Base-by-base conservation (phyloP, 2,888 invertebrate species). In the Crepidodera aurea region DNA sequence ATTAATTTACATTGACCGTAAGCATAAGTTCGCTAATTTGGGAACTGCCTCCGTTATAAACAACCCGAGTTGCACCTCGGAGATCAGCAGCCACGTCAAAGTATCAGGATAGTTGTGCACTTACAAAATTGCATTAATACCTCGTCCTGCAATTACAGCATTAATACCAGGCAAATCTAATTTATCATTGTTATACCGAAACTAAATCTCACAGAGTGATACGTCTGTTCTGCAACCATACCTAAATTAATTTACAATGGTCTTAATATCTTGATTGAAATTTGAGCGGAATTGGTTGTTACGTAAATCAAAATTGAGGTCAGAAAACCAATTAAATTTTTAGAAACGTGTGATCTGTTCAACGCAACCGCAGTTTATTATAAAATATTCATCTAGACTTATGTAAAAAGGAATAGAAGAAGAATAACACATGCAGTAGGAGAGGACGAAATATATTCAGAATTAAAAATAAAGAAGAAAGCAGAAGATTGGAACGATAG, bases 191-290 rank as follows among this genome's bases (percentile, higher is more conserved):
- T 10, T 34, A 13, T 22, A 25, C 22, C 1, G 44, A 25, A 44
- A 22, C 44, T 13, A 13, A 44, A 44, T 22, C 25, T 44, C 12
- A 22, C 44, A 22, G 25, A 6, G 44, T 7, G 22, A 5, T 6
- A 13, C 6, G 19, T 10, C 44, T 25, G 44, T 44, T 22, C 19
- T n/a, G 10, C 44, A 22, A 44, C 19, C 44, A 13, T 12, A 44
- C 19, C 44, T 10, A 44, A 44, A 44, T 44, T 44, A 44, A 44
- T 44, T 19, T 22, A 8, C 22, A 22, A 25, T 22, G 22, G 19
- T 19, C 44, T 44, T 44, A 22, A 44, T 22, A n/a, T 44, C 44
- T 22, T 44, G 25, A 44, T 44, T 44, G 44, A n/a, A 44, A 44
- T 44, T 44, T 13, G 13, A 25, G 2, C 16, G 42, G n/a, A 42